A percentile compares a stretch with the other conserved stretches of the same genome.
These are phyloP conservation scores for Phaonia tiefii DNA, from an alignment of 2,888 invertebrate species.

Conservation along the genomic window DNA sequence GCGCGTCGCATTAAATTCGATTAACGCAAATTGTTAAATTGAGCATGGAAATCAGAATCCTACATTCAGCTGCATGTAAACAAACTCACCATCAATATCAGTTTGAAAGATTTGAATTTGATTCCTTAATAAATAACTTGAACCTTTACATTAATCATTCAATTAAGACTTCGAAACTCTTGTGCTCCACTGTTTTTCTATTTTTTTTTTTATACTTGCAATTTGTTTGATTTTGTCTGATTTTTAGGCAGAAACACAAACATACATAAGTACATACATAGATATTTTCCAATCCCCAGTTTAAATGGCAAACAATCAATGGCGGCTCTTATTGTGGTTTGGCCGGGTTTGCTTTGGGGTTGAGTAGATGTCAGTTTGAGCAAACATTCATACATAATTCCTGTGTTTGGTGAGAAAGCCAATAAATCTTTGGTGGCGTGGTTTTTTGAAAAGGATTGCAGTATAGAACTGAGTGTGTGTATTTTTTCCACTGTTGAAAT, in stretches of 20 bases:
- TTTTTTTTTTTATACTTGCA: neutral
- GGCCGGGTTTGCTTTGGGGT: neutral
- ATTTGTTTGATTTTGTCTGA: neutral
- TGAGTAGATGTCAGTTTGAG: conserved; percentile 17
- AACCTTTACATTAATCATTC: conserved; percentile 47
- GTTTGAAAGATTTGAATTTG: neutral
- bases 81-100: neutral
- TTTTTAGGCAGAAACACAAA: neutral
- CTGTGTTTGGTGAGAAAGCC: conserved; percentile 8
- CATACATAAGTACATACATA: too few relatives aligned
- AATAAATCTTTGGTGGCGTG: conserved; percentile 41
- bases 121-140: conserved; percentile 25
- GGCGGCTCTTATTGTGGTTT: too few relatives aligned
- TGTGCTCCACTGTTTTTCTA: neutral
- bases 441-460: conserved; percentile 1
- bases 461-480: neutral
- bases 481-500: neutral
- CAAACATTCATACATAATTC: conserved; percentile 2
- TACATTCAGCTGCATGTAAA: neutral
- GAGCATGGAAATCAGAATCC: too few relatives aligned
- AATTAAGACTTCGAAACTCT: conserved; percentile 49
- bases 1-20: too few relatives aligned
- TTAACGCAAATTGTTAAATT: too few relatives aligned
- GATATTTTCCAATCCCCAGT: conserved; percentile 4
- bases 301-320: conserved; percentile 1